phyloP scores from a whole-genome alignment of 2,888 invertebrate genomes.

The Idaea biselata region DNA sequence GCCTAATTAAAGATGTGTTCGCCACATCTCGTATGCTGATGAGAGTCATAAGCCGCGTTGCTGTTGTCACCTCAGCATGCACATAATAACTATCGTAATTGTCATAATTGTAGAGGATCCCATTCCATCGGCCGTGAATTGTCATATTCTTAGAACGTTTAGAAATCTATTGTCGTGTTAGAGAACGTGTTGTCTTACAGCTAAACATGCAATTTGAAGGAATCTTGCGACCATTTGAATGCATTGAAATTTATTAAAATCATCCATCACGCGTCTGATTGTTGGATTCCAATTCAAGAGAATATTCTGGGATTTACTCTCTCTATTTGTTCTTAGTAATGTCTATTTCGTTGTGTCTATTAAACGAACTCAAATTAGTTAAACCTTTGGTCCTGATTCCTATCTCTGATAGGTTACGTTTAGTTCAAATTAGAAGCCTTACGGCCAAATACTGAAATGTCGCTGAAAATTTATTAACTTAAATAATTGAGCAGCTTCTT shows the following conservation, averaged over 20 bases:
- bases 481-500: no score
- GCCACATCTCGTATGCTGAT: neutral
- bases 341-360: neutral
- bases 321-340: neutral
- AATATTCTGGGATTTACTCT: neutral
- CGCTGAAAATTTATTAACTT: no score
- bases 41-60: conserved; percentile 26
- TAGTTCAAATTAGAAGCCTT: no score
- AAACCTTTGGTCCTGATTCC: neutral
- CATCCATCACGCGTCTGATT: neutral
- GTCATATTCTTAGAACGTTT: conserved; percentile 40
- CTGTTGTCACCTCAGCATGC: conserved; percentile 39
- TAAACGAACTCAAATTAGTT: neutral
- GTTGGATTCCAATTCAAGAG: neutral
- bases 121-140: conserved; percentile 23
- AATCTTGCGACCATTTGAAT: conserved; percentile 19
- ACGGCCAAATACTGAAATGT: no score
- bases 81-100: conserved; percentile 47
- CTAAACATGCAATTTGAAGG: conserved; percentile 24
- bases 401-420: no score
- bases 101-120: conserved; percentile 42
- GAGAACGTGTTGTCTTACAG: conserved; percentile 20
- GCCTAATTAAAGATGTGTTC: neutral
- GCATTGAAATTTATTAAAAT: conserved; percentile 3
- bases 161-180: conserved; percentile 33